A percentile compares a stretch with the other conserved stretches of the same genome.
Evolutionary conservation across 2,797 vertebrate species (phyloP).

Genomic region (Ptychobarbus kaznakovi): DNA sequence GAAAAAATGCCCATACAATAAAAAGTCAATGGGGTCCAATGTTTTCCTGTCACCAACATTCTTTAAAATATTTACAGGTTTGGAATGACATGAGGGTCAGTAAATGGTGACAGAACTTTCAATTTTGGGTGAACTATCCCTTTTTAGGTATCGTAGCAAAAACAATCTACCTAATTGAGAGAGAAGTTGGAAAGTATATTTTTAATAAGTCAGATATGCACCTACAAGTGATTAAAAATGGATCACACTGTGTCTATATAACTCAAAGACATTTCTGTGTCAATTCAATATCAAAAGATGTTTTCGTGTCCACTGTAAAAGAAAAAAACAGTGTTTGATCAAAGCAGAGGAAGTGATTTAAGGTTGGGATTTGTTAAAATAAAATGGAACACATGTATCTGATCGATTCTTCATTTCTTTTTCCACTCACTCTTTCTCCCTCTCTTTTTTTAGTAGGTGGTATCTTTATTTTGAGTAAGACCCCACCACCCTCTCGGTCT

Average conservation of each 20-base stretch:
- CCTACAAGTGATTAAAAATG: background rate
- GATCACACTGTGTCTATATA: background rate
- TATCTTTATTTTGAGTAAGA: constrained; percentile 69
- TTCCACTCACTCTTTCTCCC: constrained; percentile 59
- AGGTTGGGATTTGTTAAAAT: background rate
- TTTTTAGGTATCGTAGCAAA: background rate
- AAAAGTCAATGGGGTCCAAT: background rate
- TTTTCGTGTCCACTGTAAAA: constrained; percentile 1
- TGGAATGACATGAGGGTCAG: background rate
- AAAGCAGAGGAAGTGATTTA: background rate
- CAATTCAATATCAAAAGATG: background rate
- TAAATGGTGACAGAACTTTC: background rate
- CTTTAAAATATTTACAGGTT: background rate
- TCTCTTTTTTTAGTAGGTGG: constrained; percentile 64
- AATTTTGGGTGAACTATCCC: background rate
- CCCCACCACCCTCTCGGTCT: constrained; percentile 66
- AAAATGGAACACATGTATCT: background rate
- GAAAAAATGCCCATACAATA: background rate
- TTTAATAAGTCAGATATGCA: background rate
- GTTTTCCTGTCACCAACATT: background rate
- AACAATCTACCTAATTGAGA: background rate
- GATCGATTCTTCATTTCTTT: constrained; percentile 57
- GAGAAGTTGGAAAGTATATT: background rate
- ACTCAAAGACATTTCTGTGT: background rate
- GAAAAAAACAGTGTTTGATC: background rate